Evolutionary conservation across 2,113 vertebrate species (phyloP), one percentile per base, ranked within the genome.

Genomic region (Mola mola): DNA sequence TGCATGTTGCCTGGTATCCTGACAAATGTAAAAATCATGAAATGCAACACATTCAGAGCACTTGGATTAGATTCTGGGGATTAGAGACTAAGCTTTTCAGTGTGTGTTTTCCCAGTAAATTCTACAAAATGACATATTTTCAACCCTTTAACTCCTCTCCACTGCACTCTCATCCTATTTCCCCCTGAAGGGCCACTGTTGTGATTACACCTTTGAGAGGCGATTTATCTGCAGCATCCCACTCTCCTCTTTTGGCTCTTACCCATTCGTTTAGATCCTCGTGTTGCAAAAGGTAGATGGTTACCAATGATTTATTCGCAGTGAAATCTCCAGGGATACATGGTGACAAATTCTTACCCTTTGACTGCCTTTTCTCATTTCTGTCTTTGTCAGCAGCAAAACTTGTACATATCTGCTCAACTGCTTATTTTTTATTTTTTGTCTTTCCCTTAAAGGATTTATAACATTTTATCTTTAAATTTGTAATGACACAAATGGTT

Each of bases 381-480:
- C 1, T 1, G 42, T 15, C 13, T 58, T n/a, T 16, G 15, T 17
- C 25, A 61, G 49, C n/a, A 31, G 58, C 38, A 20, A 33, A 16
- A 4, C 4, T 1, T 10, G 48, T 41, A 43, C 12, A 24, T 41
- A 38, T n/a, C 3, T 20, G 5, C 38, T 29, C 28, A 7, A 9
- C 28, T 29, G 28, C 43, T 21, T 13, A 42, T 17, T 61, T 34
- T 42, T 52, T 22, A 31, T 57, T 68, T 29, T 17, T 4, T 22
- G 29, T 29, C 24, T 68, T 62, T 62, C 31, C 37, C 43, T 68
- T 62, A 31, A 29, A 59, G 47, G 37, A 82, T 65, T 64, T 82
- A 26, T 41, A 64, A 34, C 3, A 9, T 34, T 8, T 40, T 8
- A 34, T 63, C 69, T 74, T 58, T 59, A 51, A 41, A 63, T 70